A percentile compares a stretch with the other conserved stretches of the same genome.
These are phyloP conservation scores for Colostygia pectinataria DNA, from an alignment of 2,888 invertebrate genomes.

Conservation along the genomic window DNA sequence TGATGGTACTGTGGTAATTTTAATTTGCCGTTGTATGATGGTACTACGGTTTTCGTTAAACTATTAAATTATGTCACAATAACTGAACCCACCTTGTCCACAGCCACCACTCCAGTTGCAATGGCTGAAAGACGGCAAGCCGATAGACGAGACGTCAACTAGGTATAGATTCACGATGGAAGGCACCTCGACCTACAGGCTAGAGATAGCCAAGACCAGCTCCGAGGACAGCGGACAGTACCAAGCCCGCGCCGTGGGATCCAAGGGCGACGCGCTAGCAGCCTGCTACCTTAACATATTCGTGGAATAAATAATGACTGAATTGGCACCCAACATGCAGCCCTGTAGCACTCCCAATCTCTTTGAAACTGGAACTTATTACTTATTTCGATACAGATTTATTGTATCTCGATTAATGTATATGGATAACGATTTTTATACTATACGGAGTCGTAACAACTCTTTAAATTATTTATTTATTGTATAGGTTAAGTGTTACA, in stretches of 20 bases:
- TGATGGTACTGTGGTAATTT: too few relatives aligned
- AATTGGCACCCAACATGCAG: conserved; percentile 46
- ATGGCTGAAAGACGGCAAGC: conserved; percentile 97
- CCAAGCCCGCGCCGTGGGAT: conserved; percentile 91
- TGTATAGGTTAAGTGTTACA: conserved; percentile 76
- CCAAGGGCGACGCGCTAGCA: conserved; percentile 91
- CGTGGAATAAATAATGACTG: conserved; percentile 63
- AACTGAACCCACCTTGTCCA: conserved; percentile 26
- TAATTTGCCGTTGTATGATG: too few relatives aligned
- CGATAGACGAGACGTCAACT: conserved; percentile 89
- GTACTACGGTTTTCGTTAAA: too few relatives aligned
- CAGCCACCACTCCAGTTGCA: conserved; percentile 86
- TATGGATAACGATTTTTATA: conserved; percentile 72
- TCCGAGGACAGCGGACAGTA: conserved; percentile 94
- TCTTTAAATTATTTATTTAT: conserved; percentile 72
- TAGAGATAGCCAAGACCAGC: conserved; percentile 89
- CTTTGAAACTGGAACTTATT: too few relatives aligned
- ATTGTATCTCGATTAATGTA: conserved; percentile 50
- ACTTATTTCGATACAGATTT: too few relatives aligned
- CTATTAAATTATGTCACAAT: too few relatives aligned
- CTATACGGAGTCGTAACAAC: conserved; percentile 75
- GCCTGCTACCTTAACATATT: conserved; percentile 94
- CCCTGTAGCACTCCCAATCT: conserved; percentile 54
- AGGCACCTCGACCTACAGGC: conserved; percentile 89
- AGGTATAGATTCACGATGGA: conserved; percentile 93